Evolutionary conservation across 2,113 vertebrate genomes (phyloP), one percentile per base, ranked within the genome.

Genomic region (Notiomystis cincta): DNA sequence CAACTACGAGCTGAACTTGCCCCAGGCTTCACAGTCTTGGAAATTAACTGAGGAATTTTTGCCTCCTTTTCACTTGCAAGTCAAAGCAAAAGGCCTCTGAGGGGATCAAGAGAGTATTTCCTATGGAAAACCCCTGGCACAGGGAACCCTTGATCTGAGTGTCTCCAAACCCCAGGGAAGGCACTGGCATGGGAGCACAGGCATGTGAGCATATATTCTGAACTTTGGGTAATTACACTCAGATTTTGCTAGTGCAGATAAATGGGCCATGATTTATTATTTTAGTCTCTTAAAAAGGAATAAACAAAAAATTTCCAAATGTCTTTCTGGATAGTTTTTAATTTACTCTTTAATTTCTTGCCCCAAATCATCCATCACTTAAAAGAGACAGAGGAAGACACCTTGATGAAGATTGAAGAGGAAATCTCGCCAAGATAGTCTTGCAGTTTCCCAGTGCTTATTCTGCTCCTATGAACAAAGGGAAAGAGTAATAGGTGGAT

Each of bases 21-120:
- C 54, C 27, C 40, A 69, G 73, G n/a, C 40, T 79, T 75, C 23
- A 71, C 31, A 50, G 30, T 35, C 48, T 66, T 61, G 64, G n/a
- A 95, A 95, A 89, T 50, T 62, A 87, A 73, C 44, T 42, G 27
- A 38, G 31, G 58, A 81, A 64, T 87, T 88, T 80, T 80, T 92
- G 15, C 37, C 15, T 78, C 19, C n/a, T 93, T 94, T 61, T 38
- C 17, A 58, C 53, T 90, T 82, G 56, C 69, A 92, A 92, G 75
- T 84, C 64, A 24, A 92, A 72, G 61, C 67, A 88, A 70, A 87
- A 90, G 40, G 24, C 35, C 56, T 92, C 15, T 4, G 8, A 85
- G 28, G 10, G 47, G 45, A 47, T 83, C 38, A 73, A 45, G 58
- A 70, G 22, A 60, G 16, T 53, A 78, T 67, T 83, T 85, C 45